phyloP scores from a whole-genome alignment of 35 echinoderm and acorn worm species.

The Lytechinus pictus region DNA sequence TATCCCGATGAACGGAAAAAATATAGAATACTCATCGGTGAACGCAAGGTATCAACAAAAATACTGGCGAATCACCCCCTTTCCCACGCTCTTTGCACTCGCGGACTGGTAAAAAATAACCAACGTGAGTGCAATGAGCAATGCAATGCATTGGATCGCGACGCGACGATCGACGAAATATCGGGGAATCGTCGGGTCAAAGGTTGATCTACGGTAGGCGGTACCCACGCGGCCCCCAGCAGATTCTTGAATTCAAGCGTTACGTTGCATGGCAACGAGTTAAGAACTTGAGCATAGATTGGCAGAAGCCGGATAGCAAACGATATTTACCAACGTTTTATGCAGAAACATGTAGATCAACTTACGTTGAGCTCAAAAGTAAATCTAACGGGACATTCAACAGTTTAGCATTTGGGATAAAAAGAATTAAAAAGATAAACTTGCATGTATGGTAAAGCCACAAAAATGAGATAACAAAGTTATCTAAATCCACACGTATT shows the following conservation, averaged over 20 bases:
- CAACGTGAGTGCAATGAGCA: not conserved
- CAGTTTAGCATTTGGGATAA: not conserved
- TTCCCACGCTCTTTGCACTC: slow-evolving; percentile 34
- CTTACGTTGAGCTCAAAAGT: slow-evolving; percentile 4
- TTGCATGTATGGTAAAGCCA: not conserved
- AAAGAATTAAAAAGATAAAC: not conserved
- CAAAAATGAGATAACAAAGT: slow-evolving; percentile 3
- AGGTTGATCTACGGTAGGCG: slow-evolving; percentile 41
- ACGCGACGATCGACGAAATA: not conserved
- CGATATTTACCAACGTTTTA: not conserved
- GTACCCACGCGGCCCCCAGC: slow-evolving; percentile 54
- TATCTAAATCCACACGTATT: not conserved
- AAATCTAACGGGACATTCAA: slow-evolving; percentile 2
- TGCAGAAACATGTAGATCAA: not conserved
- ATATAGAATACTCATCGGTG: not conserved
- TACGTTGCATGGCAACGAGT: slow-evolving; percentile 51
- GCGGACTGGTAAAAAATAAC: not conserved
- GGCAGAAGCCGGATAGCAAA: not conserved
- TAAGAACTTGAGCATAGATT: slow-evolving; percentile 37
- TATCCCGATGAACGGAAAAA: not conserved
- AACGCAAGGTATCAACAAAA: not conserved
- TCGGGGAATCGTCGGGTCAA: slow-evolving; percentile 31
- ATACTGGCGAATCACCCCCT: not conserved
- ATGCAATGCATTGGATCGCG: not conserved
- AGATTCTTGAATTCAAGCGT: slow-evolving; percentile 55